Conservation (phyloP, 2,797 vertebrate species). For the Sardinella longiceps region DNA sequence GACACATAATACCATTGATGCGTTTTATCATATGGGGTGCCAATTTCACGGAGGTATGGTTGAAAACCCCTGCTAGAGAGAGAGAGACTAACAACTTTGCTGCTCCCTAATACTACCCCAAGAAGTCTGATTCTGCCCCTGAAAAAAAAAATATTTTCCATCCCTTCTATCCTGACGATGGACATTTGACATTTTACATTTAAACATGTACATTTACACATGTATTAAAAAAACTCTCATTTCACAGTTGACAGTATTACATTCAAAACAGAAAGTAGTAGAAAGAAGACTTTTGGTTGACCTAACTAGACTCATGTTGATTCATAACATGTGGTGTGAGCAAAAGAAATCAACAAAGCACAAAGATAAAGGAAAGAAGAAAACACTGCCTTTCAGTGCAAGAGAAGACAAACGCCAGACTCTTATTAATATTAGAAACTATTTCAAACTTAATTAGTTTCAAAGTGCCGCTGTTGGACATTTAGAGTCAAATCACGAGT, state of each 20-base stretch:
- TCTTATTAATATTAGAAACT: not conserved
- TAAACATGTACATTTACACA: not conserved
- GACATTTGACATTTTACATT: too few relatives aligned
- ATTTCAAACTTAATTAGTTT: not conserved
- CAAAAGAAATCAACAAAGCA: not conserved
- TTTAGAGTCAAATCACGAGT: not conserved
- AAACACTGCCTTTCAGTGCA: not conserved
- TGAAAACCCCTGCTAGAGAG: too few relatives aligned
- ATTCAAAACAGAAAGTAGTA: not conserved
- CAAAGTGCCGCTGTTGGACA: not conserved
- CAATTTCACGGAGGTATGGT: too few relatives aligned
- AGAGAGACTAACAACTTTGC: too few relatives aligned
- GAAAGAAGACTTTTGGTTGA: not conserved
- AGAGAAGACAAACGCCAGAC: not conserved
- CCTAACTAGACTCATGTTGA: too few relatives aligned
- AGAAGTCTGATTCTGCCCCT: too few relatives aligned
- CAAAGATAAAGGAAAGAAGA: not conserved
- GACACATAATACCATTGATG: too few relatives aligned
- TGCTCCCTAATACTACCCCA: too few relatives aligned
- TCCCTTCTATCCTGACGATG: too few relatives aligned
- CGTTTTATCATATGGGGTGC: too few relatives aligned
- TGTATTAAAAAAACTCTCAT: not conserved
- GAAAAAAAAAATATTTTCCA: too few relatives aligned
- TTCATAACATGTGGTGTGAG: too few relatives aligned
- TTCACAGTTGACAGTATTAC: not conserved